Evolutionary conservation across 2,888 invertebrate species (phyloP), one percentile per base, ranked within the genome.

Genomic region (Melinaea marsaeus): DNA sequence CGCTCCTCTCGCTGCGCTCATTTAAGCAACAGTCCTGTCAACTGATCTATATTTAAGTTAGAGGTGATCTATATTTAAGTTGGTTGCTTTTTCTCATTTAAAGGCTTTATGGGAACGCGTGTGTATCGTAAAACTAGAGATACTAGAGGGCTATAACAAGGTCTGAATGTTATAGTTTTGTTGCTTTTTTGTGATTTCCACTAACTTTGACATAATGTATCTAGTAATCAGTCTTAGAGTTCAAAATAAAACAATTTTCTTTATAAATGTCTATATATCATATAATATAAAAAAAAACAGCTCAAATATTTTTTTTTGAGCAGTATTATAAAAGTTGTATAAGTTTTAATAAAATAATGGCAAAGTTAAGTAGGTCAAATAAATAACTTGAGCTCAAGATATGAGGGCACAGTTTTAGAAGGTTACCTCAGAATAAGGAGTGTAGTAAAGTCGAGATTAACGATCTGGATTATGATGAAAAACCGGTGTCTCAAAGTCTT

Each of bases 91-190:
- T 35, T 67, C 60, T 60, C 32, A 13, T 63, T 60, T 58, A 63
- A 63, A 67, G 57, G 42, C 62, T 62, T 63, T 68, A 66, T 68
- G 58, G 54, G 62, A 62, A 59, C 35, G 57, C 61, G 60, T 64
- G 61, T 66, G 66, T 69, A 69, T 69, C 69, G 69, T 69, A 66
- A 69, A 70, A 69, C 64, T 58, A 37, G 62, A 69, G 66, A 66
- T 59, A 59, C 62, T 37, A 55, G 59, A 57, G 42, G 42, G 58
- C 67, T 63, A 68, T 68, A 65, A 61, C 58, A 60, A 62, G 63
- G 65, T 63, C 57, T 55, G 60, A 55, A 45, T 58, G 48, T 54
- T 61, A 46, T 62, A 60, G 61, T 65, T 68, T 68, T 65, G 65
- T 61, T 51, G 58, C 51, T 55, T 48, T 46, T 54, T 34, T 56